Evolutionary conservation across 2,888 invertebrate genomes (phyloP).

Genomic region (Panzeria rudis): DNA sequence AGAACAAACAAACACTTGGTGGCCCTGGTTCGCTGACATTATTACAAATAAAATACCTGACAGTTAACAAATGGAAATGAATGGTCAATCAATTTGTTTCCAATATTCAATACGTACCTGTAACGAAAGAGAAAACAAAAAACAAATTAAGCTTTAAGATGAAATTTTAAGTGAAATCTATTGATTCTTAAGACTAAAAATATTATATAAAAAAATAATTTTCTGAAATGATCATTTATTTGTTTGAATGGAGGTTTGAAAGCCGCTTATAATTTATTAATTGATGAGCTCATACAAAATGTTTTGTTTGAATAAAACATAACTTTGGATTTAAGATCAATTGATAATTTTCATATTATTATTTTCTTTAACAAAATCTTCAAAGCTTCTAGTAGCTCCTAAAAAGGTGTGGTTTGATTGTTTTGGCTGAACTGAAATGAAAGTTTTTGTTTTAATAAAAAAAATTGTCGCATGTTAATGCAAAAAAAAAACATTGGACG

Average conservation of each 20-base stretch:
- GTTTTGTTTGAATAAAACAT: neutral
- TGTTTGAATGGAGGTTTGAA: neutral
- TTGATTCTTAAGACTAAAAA: neutral
- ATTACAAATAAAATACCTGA: conserved; percentile 30
- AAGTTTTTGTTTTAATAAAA: conserved; percentile 21
- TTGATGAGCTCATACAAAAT: neutral
- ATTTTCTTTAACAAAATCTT: neutral
- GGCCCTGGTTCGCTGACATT: neutral
- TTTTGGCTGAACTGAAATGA: neutral
- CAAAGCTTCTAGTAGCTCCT: conserved; percentile 5
- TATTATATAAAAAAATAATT: neutral
- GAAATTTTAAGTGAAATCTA: neutral
- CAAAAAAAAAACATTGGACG: neutral
- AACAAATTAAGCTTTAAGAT: conserved; percentile 11
- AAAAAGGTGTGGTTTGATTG: conserved; percentile 27
- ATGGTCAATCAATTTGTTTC: conserved; percentile 5
- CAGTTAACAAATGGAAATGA: neutral
- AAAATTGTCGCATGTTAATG: conserved; percentile 23
- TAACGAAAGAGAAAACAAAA: conserved; percentile 34
- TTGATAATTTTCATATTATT: conserved; percentile 20
- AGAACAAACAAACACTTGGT: conserved; percentile 17
- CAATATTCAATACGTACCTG: conserved; percentile 57
- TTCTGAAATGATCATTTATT: neutral
- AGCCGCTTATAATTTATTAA: neutral
- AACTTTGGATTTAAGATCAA: neutral